Percentiles rank a stretch among this genome's conserved stretches.
phyloP scores from a whole-genome alignment of 2,888 invertebrate species.

The Lumbricus terrestris region DNA sequence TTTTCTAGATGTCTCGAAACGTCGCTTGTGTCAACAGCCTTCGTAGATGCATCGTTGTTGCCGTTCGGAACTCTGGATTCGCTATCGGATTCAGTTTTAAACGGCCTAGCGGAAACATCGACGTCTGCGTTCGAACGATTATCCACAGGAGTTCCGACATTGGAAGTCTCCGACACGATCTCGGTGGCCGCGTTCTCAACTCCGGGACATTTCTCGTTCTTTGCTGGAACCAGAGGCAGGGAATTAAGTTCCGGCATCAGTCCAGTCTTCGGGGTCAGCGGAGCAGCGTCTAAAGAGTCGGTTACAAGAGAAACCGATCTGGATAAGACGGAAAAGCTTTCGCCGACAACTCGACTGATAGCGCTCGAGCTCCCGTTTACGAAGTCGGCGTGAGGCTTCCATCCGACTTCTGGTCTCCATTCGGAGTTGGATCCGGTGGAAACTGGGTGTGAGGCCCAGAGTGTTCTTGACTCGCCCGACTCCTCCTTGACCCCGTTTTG shows the following conservation, averaged over 20 bases:
- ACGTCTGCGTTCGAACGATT: neutral
- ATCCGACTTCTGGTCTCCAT: neutral
- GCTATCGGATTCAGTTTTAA: neutral
- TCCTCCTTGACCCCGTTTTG: neutral
- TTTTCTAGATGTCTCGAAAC: neutral
- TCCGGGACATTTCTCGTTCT: neutral
- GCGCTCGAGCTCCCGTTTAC: neutral
- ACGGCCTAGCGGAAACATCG: neutral
- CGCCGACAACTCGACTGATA: neutral
- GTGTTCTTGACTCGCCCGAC: neutral
- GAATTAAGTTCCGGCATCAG: neutral
- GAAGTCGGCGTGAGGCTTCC: neutral
- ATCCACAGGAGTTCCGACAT: neutral
- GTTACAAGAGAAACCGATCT: neutral
- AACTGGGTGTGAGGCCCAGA: neutral
- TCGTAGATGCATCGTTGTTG: neutral
- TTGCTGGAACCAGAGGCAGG: neutral
- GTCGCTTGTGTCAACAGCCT: neutral
- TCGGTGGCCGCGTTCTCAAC: neutral
- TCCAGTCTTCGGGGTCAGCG: neutral
- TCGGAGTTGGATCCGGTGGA: neutral
- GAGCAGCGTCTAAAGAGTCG: neutral
- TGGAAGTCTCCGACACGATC: neutral
- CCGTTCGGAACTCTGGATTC: neutral
- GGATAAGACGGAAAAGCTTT: neutral